Base-by-base conservation (phyloP, 2,113 vertebrate genomes). In the Dromaius novaehollandiae region DNA sequence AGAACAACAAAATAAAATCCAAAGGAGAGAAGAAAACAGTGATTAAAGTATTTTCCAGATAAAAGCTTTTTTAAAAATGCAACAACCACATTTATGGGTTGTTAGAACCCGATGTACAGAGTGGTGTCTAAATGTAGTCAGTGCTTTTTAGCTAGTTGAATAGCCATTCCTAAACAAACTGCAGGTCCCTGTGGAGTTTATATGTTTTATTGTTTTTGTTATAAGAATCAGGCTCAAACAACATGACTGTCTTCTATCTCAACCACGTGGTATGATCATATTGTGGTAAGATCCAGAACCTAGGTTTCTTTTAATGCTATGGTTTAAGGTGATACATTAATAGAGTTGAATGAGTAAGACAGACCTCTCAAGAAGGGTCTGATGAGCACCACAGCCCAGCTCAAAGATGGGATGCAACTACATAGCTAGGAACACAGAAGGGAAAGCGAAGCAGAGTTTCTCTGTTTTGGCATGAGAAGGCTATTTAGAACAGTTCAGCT, bases 51-150 rank as follows among this genome's bases (percentile, higher is more conserved):
- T 73, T 87, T 93, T 64, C 78, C 60, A 32, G 48, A 73, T n/a
- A 60, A 88, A 88, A 83, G 51, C 36, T 42, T 68, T 86, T 80
- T 68, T 90, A 79, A 94, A 94, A 90, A 90, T 58, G 40, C 66
- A 82, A 75, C 30, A 90, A 53, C 68, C 68, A 88, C 36, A 44
- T 20, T 77, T 77, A 60, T 0, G 1, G 24, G 6, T 66, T 21
- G 75, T 34, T 22, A 25, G 66, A 90, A 88, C 70, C 92, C 34
- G 74, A 25, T n/a, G 28, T 71, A 70, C 61, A 44, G 44, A 51
- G 53, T 26, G 55, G 44, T 86, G 77, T 80, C 42, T 90, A 86
- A 88, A 94, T 56, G 85, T 3, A 75, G 60, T 34, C 53, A 26
- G n/a, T 68, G 66, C 76, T 86, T 82, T 71, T 79, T 71, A 92